phyloP scores from a whole-genome alignment of 1,140 invertebrate species.

The Rhopalosiphum maidis region DNA sequence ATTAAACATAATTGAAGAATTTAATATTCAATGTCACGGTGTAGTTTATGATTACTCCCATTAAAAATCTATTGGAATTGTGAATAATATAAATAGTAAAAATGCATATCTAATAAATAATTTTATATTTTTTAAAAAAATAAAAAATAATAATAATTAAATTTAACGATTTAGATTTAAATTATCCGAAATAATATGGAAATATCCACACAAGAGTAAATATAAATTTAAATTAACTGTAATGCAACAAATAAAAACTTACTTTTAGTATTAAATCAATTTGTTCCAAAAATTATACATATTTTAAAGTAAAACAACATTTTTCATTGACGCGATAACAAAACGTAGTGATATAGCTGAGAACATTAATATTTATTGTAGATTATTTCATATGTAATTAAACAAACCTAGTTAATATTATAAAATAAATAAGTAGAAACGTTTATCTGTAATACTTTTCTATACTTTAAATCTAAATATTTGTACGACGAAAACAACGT shows the following conservation, averaged over 20 bases:
- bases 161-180: background rate
- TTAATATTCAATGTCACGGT: background rate
- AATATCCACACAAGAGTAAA: background rate
- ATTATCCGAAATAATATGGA: background rate
- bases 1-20: background rate
- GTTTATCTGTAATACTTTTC: background rate
- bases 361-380: background rate
- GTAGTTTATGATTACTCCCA: background rate
- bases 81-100: background rate
- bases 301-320: background rate
- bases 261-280: background rate
- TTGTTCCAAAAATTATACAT: background rate
- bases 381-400: background rate
- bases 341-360: background rate
- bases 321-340: background rate
- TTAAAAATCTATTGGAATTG: background rate
- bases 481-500: background rate
- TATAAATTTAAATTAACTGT: background rate
- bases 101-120: background rate
- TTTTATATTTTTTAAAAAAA: background rate
- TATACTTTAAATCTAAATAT: constrained; percentile 9
- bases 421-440: background rate
- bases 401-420: background rate
- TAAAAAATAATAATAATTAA: background rate
- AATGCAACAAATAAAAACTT: background rate